Base-by-base conservation (phyloP, 2,113 vertebrate species). In the Mesitornis unicolor region DNA sequence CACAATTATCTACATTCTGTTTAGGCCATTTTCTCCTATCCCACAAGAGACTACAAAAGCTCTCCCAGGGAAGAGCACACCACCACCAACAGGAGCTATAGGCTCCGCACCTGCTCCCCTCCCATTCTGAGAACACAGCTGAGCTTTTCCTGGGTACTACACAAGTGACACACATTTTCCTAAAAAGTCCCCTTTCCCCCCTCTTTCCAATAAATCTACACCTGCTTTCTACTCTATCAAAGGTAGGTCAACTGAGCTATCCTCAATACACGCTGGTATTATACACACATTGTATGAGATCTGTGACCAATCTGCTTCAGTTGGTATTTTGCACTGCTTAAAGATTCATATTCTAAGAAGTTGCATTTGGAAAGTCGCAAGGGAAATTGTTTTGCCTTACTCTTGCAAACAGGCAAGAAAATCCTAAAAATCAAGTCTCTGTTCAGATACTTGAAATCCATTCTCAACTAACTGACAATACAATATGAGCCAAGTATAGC, bases 71-170 rank as follows among this genome's bases (percentile, higher is more conserved):
- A 80, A 63, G 26, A 68, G 11, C 91, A 11, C 16, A 56, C 7
- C 36, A n/a, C 11, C 7, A 36, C 11, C n/a, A n/a, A 25, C 0
- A 68, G 65, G 22, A 79, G 48, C 24, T 28, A 15, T 0, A 56
- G 20, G 13, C 35, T 78, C 31, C 1, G 1, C 17, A 71, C 10
- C 29, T 4, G 11, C 19, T 87, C 33, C 19, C 19, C 33, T 86
- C 48, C 29, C 29, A 21, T 4, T 10, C 6, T 0, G 1, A 17
- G 36, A 73, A 21, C 21, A 67, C 13, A 40, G 18, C 13, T 0
- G 1, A 76, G 26, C 15, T 43, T 84, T 69, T n/a, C 36, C 51
- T 9, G 6, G 11, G 16, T 10, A 51, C 63, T 45, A 21, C 16
- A 22, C 21, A 65, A 60, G 15, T 2, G 3, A 40, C 13, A 68